Conservation (phyloP, 2,888 invertebrate species). For the Drosophila atroscutellata region DNA sequence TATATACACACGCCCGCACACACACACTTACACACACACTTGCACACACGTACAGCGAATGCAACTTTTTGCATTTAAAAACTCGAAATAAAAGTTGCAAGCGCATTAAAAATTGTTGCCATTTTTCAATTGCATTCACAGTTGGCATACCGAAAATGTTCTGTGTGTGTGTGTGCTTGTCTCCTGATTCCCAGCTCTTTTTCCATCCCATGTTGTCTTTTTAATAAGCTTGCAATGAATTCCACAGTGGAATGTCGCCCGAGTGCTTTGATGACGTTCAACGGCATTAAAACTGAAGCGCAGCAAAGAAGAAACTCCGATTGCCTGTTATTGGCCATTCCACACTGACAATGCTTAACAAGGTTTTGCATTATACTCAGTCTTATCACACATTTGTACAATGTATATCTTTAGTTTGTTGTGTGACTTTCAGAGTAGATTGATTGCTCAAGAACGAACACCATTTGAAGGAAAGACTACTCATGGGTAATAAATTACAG, state of each 20-base stretch:
- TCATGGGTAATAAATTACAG: neutral
- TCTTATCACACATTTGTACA: slow-evolving; percentile 1
- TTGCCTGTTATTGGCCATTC: slow-evolving; percentile 33
- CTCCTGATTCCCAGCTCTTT: slow-evolving; percentile 41
- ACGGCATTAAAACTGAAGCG: slow-evolving; percentile 26
- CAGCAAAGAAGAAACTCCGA: slow-evolving; percentile 30
- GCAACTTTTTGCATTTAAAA: slow-evolving; percentile 75
- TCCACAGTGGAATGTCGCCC: slow-evolving; percentile 8
- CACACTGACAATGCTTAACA: neutral
- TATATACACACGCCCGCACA: slow-evolving; percentile 1
- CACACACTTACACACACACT: neutral
- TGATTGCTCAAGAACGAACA: neutral
- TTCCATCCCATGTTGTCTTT: neutral
- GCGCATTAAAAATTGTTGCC: slow-evolving; percentile 81
- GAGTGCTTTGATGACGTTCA: slow-evolving; percentile 31
- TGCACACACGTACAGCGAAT: slow-evolving; percentile 3
- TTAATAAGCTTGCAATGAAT: slow-evolving; percentile 52
- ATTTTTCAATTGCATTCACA: slow-evolving; percentile 59
- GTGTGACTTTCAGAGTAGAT: neutral
- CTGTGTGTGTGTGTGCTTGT: slow-evolving; percentile 3
- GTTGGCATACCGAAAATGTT: slow-evolving; percentile 54
- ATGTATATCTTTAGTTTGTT: neutral
- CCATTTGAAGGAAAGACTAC: neutral
- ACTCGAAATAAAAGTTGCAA: slow-evolving; percentile 74
- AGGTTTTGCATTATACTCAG: neutral